Percentiles rank a stretch among this genome's conserved stretches.
Evolutionary conservation across 2,113 vertebrate species (phyloP).

Genomic region (Orcinus orca): DNA sequence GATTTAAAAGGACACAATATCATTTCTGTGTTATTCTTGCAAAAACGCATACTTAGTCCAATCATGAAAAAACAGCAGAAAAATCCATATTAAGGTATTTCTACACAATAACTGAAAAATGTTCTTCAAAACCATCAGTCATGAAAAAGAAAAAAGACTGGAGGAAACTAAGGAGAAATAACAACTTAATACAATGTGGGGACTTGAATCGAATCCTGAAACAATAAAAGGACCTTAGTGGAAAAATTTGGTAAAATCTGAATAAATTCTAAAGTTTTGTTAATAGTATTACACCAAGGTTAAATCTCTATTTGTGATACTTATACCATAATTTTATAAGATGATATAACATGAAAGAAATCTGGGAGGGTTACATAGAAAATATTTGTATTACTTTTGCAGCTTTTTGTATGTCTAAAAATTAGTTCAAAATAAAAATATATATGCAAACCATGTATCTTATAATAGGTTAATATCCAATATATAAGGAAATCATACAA

Average conservation of each 20-base stretch:
- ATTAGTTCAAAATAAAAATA: too few relatives aligned
- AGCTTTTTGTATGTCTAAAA: not conserved
- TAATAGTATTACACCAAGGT: not conserved
- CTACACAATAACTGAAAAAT: not conserved
- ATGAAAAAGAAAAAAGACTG: not conserved
- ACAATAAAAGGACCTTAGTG: not conserved
- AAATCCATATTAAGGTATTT: not conserved
- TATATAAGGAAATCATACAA: too few relatives aligned
- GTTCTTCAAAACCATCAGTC: not conserved
- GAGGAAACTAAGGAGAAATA: not conserved
- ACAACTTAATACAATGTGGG: not conserved
- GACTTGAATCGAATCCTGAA: not conserved
- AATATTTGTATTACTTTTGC: not conserved
- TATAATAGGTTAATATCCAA: too few relatives aligned
- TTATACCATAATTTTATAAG: not conserved
- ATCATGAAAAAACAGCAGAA: not conserved
- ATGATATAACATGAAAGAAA: not conserved
- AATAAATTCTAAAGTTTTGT: not conserved
- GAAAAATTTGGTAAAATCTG: not conserved
- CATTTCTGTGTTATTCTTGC: not conserved
- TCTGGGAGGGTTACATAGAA: not conserved
- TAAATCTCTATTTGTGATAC: not conserved
- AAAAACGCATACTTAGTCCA: not conserved
- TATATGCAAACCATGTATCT: too few relatives aligned
- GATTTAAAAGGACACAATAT: not conserved